Conservation (phyloP, 2,797 vertebrate genomes). For the Cynopterus sphinx region DNA sequence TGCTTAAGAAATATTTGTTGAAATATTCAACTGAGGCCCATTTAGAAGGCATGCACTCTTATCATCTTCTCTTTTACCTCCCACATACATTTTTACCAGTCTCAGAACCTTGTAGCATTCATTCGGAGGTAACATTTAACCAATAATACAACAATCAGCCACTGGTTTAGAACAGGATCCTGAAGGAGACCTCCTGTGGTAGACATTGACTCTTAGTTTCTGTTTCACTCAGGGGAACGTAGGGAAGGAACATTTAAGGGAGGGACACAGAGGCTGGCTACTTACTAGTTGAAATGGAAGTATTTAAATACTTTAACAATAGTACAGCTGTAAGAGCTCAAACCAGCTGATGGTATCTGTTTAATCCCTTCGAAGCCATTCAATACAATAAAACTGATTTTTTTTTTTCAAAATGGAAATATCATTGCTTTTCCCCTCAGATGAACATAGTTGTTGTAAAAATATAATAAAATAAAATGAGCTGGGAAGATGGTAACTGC, state of each 20-base stretch:
- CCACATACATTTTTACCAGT: neutral
- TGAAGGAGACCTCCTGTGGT: neutral
- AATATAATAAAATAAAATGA: neutral
- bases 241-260: neutral
- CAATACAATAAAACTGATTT: neutral
- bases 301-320: slow-evolving; percentile 1
- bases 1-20: neutral
- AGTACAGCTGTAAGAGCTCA: neutral
- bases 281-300: neutral
- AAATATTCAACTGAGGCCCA: neutral
- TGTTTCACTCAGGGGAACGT: neutral
- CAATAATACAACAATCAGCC: neutral
- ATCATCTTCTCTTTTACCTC: neutral
- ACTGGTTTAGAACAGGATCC: neutral
- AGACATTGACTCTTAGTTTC: neutral
- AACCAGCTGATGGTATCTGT: neutral
- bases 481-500: neutral
- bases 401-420: neutral
- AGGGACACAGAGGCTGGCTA: neutral
- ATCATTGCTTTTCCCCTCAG: neutral
- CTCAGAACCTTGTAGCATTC: neutral
- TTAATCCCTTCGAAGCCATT: neutral
- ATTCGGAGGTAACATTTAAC: neutral
- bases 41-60: neutral
- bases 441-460: neutral